Conservation (phyloP, 2,888 invertebrate species). For the Plemyria rubiginata region DNA sequence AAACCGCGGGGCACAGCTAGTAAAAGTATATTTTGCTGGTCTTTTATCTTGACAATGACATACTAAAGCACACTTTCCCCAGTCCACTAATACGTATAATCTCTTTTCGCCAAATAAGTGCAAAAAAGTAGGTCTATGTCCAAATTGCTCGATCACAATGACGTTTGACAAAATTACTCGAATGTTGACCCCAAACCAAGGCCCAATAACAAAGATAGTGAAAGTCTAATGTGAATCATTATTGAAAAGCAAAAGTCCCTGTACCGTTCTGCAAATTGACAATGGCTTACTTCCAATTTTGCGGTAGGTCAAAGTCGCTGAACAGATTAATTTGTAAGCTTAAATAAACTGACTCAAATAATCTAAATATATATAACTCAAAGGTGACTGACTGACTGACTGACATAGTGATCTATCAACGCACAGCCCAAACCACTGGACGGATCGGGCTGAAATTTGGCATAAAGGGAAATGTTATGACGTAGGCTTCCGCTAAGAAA, state of each 20-base stretch:
- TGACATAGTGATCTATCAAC: too few relatives aligned
- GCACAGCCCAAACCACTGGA: too few relatives aligned
- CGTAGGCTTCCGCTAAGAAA: too few relatives aligned
- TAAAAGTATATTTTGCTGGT: too few relatives aligned
- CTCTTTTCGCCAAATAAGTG: slow-evolving; percentile 11
- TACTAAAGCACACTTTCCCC: slow-evolving; percentile 26
- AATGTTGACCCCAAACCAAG: slow-evolving; percentile 38
- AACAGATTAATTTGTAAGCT: background rate
- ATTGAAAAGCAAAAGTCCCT: slow-evolving; percentile 32
- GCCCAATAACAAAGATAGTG: slow-evolving; percentile 39
- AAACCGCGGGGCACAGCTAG: too few relatives aligned
- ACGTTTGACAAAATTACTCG: slow-evolving; percentile 39
- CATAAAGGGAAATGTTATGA: too few relatives aligned
- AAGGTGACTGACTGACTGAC: too few relatives aligned
- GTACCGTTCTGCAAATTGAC: slow-evolving; percentile 34
- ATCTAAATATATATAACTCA: too few relatives aligned
- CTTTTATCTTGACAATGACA: background rate
- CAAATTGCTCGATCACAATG: slow-evolving; percentile 35
- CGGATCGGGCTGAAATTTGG: too few relatives aligned
- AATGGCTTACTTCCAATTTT: slow-evolving; percentile 23
- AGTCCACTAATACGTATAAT: slow-evolving; percentile 4
- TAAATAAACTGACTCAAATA: background rate
- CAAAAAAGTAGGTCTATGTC: slow-evolving; percentile 20
- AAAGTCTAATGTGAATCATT: slow-evolving; percentile 38
- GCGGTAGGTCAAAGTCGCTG: slow-evolving; percentile 23